Conservation (phyloP, 2,797 vertebrate genomes). For the Taeniopygia guttata region DNA sequence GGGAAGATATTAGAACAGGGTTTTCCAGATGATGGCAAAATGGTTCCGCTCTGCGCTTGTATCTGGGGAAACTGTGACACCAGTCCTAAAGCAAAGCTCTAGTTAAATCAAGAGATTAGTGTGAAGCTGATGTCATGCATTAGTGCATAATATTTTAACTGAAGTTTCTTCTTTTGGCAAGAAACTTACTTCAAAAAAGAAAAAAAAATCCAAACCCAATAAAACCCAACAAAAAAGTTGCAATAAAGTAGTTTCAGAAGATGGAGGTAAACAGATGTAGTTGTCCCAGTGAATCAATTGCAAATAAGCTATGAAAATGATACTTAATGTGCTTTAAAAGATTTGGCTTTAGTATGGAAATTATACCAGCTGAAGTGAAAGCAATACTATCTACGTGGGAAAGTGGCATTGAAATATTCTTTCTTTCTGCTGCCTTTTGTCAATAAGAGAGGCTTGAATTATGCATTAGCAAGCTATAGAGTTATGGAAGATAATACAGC, state of each 20-base stretch:
- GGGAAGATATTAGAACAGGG: not conserved
- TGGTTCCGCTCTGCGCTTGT: not conserved
- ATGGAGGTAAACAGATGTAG: conserved; percentile 24
- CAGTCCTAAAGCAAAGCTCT: not conserved
- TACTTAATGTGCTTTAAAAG: conserved; percentile 9
- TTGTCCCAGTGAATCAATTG: not conserved
- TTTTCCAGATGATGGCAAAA: not conserved
- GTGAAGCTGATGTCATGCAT: not conserved
- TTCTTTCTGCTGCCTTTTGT: conserved; percentile 31
- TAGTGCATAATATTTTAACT: not conserved
- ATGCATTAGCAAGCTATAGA: conserved; percentile 62
- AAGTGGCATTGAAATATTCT: conserved; percentile 15
- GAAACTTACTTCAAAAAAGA: not conserved
- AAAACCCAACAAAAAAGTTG: not conserved
- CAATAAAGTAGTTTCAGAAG: not conserved
- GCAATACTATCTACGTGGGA: conserved; percentile 20
- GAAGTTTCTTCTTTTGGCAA: not conserved
- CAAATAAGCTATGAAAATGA: not conserved
- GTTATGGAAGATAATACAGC: conserved; percentile 67
- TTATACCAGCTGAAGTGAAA: conserved; percentile 22
- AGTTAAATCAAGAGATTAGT: not conserved
- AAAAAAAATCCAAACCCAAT: not conserved
- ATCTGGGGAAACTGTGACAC: not conserved
- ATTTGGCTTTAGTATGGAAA: conserved; percentile 33
- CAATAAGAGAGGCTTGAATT: conserved; percentile 66